These are phyloP conservation scores for Rhingia campestris DNA, from an alignment of 2,888 invertebrate species.

Conservation along the genomic window DNA sequence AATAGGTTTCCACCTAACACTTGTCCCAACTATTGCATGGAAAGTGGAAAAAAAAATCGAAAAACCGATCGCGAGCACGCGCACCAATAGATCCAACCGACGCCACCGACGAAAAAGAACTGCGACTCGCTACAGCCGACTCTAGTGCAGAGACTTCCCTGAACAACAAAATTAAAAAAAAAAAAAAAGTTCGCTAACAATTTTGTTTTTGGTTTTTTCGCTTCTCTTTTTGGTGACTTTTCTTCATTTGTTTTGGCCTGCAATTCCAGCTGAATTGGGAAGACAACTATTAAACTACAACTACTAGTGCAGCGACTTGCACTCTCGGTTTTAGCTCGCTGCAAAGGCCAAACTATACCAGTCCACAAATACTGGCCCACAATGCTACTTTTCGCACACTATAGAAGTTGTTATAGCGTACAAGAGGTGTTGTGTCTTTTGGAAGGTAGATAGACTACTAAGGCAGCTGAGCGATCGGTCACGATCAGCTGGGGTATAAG, in stretches of 20 bases:
- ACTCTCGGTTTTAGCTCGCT: conserved; percentile 26
- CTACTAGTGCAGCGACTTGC: conserved; percentile 33
- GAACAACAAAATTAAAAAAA: conserved; percentile 8
- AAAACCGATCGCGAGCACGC: conserved; percentile 68
- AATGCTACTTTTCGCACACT: conserved; percentile 11
- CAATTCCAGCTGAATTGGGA: conserved; percentile 54
- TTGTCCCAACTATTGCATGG: conserved; percentile 30
- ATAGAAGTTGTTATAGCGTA: not conserved
- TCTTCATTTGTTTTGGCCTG: conserved; percentile 69
- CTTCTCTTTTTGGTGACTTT: conserved; percentile 39
- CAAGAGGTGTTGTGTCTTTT: conserved; percentile 8
- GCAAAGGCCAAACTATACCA: conserved; percentile 59
- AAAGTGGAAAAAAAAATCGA: conserved; percentile 34
- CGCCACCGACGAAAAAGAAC: conserved; percentile 73
- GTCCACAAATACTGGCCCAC: not conserved
- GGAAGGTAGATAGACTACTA: conserved; percentile 14
- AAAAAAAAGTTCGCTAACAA: conserved; percentile 2
- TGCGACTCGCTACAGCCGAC: conserved; percentile 45
- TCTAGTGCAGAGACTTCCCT: conserved; percentile 32
- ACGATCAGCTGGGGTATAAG: conserved; percentile 56
- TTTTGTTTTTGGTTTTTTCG: conserved; percentile 1
- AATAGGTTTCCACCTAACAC: conserved; percentile 49
- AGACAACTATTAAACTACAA: conserved; percentile 43
- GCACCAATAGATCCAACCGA: conserved; percentile 69
- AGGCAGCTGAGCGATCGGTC: conserved; percentile 43